These are phyloP conservation scores for Timandra comae DNA, from an alignment of 2,888 invertebrate species.

Conservation along the genomic window DNA sequence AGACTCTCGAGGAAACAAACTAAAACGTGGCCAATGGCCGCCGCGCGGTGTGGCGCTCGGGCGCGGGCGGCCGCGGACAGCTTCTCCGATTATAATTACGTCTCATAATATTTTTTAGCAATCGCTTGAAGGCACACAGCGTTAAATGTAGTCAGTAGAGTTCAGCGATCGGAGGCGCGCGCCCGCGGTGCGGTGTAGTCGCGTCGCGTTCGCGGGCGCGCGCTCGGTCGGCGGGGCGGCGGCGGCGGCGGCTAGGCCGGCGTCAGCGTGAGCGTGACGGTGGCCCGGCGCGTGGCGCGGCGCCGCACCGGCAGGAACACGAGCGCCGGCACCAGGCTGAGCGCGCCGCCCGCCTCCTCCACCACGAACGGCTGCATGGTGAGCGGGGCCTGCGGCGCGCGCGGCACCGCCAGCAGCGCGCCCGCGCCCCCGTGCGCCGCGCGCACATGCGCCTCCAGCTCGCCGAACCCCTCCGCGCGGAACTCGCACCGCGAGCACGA, in stretches of 20 bases:
- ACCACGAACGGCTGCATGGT: constrained; percentile 96
- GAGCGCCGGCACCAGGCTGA: constrained; percentile 90
- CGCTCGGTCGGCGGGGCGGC: constrained; percentile 23
- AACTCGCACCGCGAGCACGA: constrained; percentile 70
- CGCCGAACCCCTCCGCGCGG: constrained; percentile 65
- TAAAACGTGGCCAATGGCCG: constrained; percentile 53
- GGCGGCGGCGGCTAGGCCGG: constrained; percentile 82
- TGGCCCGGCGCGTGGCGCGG: constrained; percentile 89
- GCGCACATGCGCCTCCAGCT: constrained; percentile 68
- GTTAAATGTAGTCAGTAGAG: constrained; percentile 78
- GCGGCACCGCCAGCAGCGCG: constrained; percentile 74
- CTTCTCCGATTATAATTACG: constrained; percentile 69
- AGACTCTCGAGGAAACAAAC: constrained; percentile 61
- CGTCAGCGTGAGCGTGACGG: constrained; percentile 94
- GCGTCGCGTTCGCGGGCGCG: constrained; percentile 45
- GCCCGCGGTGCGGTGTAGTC: constrained; percentile 49
- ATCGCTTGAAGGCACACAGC: constrained; percentile 91
- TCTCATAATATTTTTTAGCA: constrained; percentile 79
- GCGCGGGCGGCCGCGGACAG: constrained; percentile 60
- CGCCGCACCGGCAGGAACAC: constrained; percentile 96
- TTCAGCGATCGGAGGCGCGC: constrained; percentile 64
- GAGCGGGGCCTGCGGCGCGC: constrained; percentile 81
- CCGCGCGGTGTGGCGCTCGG: constrained; percentile 60
- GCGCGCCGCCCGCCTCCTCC: constrained; percentile 77
- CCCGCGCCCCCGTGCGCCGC: constrained; percentile 70